Evolutionary conservation across 2,113 vertebrate genomes (phyloP).

Genomic region (Myiagra hebetior): DNA sequence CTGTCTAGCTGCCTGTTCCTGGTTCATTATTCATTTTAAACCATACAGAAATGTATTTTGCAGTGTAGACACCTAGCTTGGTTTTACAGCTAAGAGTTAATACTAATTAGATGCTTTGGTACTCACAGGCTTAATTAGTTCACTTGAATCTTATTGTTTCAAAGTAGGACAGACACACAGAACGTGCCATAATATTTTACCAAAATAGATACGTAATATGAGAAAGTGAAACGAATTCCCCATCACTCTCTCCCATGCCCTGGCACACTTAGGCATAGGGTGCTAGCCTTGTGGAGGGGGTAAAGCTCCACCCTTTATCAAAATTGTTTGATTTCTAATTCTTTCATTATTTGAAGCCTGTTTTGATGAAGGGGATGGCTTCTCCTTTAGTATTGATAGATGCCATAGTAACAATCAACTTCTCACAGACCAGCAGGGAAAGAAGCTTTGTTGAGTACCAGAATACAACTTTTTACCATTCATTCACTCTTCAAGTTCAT

Average conservation of each 20-base stretch:
- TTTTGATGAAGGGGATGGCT: background rate
- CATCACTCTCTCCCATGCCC: constrained; percentile 23
- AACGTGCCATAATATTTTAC: constrained; percentile 69
- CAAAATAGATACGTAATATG: constrained; percentile 23
- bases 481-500: background rate
- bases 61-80: background rate
- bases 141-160: constrained; percentile 66
- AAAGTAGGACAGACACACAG: constrained; percentile 39
- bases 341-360: background rate
- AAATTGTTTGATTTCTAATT: background rate
- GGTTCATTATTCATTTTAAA: constrained; percentile 4
- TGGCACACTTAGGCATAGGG: constrained; percentile 33
- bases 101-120: constrained; percentile 64
- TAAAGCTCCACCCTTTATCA: background rate
- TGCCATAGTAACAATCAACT: background rate
- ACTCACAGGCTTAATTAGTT: constrained; percentile 67
- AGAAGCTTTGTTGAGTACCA: background rate
- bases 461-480: background rate
- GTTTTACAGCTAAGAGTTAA: constrained; percentile 59
- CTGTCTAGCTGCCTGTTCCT: background rate
- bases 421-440: background rate
- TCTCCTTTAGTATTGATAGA: background rate
- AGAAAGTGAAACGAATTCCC: constrained; percentile 55
- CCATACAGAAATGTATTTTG: background rate
- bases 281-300: background rate